Evolutionary conservation across 2,113 vertebrate species (phyloP), one percentile per base, ranked within the genome.

Genomic region (Mastomys coucha): DNA sequence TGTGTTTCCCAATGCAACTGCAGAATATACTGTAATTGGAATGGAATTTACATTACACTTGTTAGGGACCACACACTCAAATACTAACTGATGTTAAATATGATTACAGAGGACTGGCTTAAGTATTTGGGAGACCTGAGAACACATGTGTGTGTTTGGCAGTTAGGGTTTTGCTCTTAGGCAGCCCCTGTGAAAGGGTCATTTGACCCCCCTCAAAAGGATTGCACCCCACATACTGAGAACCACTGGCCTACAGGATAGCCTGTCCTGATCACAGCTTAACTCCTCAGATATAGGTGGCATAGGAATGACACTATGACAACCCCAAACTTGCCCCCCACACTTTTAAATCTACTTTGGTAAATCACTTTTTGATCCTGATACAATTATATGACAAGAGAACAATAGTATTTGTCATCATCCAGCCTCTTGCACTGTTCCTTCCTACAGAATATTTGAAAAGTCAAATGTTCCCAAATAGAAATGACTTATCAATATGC

Each of bases 351-450:
- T 86, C 78, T 42, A 77, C 56, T 42, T 85, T 8, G 7, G 65
- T 94, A 96, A 4, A 96, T 31, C 65, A 31, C 97, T 97, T 98
- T 97, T 95, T 93, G 96, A 97, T 97, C 6, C 81, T 97, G 96
- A 93, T 97, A 97, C 94, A 96, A 1, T 97, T 97, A 84, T 97
- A 11, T 87, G 97, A 24, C 78, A 63, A 53, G 80, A 31, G 36
- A 88, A 95, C 95, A 65, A 72, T 96, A 65, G 82, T 80, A 56
- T 96, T 96, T 90, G 39, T 78, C 36, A 45, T 22, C 33, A 2
- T 60, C 72, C 60, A 33, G 51, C 39, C 85, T 67, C 39, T 78
- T 70, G 63, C 39, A 8, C 53, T 14, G 2, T n/a, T 78, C 6
- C 36, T 96, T 20, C 45, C 80, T 56, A 20, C 16, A 58, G 58